phyloP scores from a whole-genome alignment of 2,113 vertebrate species.

The Cryptotis parvus region DNA sequence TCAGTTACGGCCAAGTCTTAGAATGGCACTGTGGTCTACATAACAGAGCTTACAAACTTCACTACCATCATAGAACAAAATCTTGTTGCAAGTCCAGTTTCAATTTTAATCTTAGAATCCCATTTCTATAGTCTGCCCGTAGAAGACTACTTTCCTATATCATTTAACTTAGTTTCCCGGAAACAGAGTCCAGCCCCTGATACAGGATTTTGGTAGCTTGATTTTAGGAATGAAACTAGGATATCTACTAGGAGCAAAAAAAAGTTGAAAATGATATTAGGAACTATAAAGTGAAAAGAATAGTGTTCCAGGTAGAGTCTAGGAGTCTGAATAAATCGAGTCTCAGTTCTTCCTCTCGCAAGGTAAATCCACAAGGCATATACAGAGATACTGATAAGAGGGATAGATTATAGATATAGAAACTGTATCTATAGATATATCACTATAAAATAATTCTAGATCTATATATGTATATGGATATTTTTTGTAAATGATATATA shows the following conservation, averaged over 20 bases:
- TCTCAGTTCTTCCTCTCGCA: too few species aligned
- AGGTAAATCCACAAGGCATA: too few species aligned
- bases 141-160: background rate
- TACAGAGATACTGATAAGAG: too few species aligned
- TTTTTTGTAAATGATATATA: too few species aligned
- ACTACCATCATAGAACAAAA: background rate
- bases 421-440: too few species aligned
- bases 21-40: slow-evolving; percentile 7
- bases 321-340: too few species aligned
- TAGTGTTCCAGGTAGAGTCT: background rate
- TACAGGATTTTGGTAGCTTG: background rate
- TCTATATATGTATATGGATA: too few species aligned
- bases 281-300: background rate
- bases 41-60: background rate
- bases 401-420: too few species aligned
- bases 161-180: background rate
- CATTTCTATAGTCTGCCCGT: background rate
- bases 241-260: background rate
- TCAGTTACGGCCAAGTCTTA: background rate
- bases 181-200: background rate
- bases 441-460: too few species aligned
- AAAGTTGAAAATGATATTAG: background rate
- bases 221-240: background rate
- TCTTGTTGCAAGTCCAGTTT: background rate
- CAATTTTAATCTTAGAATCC: slow-evolving; percentile 8